Conservation (phyloP, 2,113 vertebrate genomes). For the Struthio camelus region DNA sequence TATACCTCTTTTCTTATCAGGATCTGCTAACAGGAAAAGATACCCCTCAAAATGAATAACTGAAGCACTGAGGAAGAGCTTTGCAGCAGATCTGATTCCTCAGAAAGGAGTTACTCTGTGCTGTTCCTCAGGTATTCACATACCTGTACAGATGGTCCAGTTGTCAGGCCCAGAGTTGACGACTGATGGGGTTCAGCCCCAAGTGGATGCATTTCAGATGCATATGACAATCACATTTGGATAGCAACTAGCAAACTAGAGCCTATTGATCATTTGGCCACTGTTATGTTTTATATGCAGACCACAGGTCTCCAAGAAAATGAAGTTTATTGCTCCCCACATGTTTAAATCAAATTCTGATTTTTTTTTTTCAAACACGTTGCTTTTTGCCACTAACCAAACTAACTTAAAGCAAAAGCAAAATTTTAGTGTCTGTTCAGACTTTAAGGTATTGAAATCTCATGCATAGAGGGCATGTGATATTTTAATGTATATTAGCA, state of each 20-base stretch:
- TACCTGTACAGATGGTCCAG: not conserved
- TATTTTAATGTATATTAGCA: not conserved
- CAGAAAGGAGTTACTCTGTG: not conserved
- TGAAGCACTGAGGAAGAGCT: not conserved
- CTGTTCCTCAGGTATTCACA: not conserved
- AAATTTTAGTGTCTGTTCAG: not conserved
- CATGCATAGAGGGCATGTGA: not conserved
- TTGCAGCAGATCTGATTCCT: not conserved
- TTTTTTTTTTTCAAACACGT: not conserved
- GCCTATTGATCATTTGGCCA: not conserved
- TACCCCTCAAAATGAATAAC: not conserved
- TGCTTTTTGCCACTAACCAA: constrained; percentile 73
- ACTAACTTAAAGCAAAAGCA: constrained; percentile 65
- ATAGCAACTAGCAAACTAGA: not conserved
- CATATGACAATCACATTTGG: not conserved
- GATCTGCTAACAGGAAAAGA: not conserved
- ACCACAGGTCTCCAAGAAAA: not conserved
- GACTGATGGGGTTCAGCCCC: not conserved
- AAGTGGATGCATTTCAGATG: not conserved
- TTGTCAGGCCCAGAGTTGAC: not conserved
- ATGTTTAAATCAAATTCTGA: not conserved
- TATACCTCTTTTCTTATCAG: not conserved
- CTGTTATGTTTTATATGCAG: not conserved
- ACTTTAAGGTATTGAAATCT: not conserved
- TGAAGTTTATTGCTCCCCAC: not conserved